phyloP scores from a whole-genome alignment of 35 echinoderm and acorn worm species.

The Amphiura filiformis region DNA sequence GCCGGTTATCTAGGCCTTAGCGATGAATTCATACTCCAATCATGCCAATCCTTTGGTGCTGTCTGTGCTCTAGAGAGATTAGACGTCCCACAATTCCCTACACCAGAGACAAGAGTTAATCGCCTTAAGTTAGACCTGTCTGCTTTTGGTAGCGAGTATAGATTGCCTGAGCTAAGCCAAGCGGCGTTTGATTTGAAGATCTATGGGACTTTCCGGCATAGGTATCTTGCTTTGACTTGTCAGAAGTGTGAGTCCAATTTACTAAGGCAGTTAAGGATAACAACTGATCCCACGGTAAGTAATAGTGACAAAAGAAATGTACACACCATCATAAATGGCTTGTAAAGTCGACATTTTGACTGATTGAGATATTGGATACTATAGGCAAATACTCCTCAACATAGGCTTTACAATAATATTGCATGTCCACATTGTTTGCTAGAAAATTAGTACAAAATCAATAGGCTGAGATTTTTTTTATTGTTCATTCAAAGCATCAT shows the following conservation, averaged over 20 bases:
- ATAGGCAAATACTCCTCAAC: too few relatives aligned
- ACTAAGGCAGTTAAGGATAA: constrained; percentile 85
- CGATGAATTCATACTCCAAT: constrained; percentile 81
- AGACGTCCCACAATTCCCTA: constrained; percentile 68
- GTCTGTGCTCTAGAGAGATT: constrained; percentile 70
- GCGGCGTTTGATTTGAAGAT: constrained; percentile 90
- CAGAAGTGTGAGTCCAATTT: constrained; percentile 84
- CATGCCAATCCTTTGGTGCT: constrained; percentile 88
- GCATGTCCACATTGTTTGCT: too few relatives aligned
- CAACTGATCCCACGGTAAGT: constrained; percentile 80
- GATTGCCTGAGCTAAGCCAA: constrained; percentile 69
- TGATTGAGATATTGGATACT: too few relatives aligned
- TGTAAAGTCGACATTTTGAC: background rate
- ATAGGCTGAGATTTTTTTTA: too few relatives aligned
- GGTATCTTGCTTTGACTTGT: constrained; percentile 77
- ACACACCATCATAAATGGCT: background rate
- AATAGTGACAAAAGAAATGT: too few relatives aligned
- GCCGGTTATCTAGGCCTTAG: constrained; percentile 62
- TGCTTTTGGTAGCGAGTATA: constrained; percentile 83
- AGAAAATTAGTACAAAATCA: too few relatives aligned
- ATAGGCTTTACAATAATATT: too few relatives aligned
- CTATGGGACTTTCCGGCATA: constrained; percentile 88
- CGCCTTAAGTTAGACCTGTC: constrained; percentile 89
- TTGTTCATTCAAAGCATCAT: too few relatives aligned
- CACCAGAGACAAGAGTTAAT: constrained; percentile 62